Evolutionary conservation across 2,888 invertebrate species (phyloP).

Genomic region (Laspeyria flexula): DNA sequence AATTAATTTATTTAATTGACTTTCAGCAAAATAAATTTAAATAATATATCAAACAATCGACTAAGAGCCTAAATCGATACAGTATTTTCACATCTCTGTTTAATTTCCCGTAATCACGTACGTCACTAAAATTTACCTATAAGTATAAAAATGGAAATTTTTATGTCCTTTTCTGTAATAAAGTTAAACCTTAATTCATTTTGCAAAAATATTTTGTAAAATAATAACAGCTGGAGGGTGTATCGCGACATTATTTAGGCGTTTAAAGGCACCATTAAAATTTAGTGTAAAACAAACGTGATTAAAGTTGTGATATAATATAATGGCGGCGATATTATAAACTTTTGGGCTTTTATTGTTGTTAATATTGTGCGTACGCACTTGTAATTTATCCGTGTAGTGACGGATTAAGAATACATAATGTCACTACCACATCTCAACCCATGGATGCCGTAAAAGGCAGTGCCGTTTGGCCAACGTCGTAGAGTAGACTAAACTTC

Average conservation of each 20-base stretch:
- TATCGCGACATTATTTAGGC: slow-evolving; percentile 29
- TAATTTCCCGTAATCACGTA: slow-evolving; percentile 42
- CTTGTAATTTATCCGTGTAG: no score
- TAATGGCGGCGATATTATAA: neutral
- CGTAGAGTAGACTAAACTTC: no score
- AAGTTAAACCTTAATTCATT: slow-evolving; percentile 57
- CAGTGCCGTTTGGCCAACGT: no score
- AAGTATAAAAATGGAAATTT: slow-evolving; percentile 58
- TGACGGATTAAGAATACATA: no score
- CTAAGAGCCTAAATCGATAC: slow-evolving; percentile 23
- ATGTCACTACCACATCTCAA: no score
- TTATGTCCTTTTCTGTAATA: slow-evolving; percentile 58
- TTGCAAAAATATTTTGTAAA: slow-evolving; percentile 50
- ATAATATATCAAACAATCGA: neutral
- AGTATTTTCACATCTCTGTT: slow-evolving; percentile 25
- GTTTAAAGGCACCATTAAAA: slow-evolving; percentile 25
- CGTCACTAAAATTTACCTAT: slow-evolving; percentile 40
- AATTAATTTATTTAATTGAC: no score
- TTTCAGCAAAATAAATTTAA: no score
- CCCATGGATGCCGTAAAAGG: no score
- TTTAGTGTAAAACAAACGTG: slow-evolving; percentile 8
- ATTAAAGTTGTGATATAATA: neutral
- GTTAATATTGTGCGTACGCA: no score
- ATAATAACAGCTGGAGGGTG: slow-evolving; percentile 48
- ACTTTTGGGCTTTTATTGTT: neutral